A percentile compares a stretch with the other conserved stretches of the same genome.
These are phyloP conservation scores for Equus przewalskii DNA, from an alignment of 2,113 vertebrate genomes.

Conservation along the genomic window DNA sequence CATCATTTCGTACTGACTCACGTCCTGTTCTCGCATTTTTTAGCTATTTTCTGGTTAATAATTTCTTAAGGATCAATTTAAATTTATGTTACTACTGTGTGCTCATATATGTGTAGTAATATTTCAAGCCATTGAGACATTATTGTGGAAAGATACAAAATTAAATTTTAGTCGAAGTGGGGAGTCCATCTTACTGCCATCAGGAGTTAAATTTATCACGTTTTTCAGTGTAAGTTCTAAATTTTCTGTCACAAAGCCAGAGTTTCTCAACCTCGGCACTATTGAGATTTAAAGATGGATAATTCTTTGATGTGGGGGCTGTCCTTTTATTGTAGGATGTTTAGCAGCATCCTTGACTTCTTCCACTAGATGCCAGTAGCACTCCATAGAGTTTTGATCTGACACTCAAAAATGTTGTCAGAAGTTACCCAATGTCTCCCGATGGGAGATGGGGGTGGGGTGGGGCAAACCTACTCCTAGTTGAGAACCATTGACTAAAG, in stretches of 20 bases:
- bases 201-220: neutral
- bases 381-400: too few species aligned
- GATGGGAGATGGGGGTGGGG: neutral
- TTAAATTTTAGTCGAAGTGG: neutral
- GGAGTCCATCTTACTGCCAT: neutral
- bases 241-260: neutral
- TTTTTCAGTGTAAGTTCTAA: neutral
- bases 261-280: neutral
- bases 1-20: neutral
- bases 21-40: too few species aligned
- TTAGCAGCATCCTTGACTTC: neutral
- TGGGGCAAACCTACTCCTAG: fast-evolving
- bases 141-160: too few species aligned
- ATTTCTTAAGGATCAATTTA: neutral
- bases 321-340: too few species aligned
- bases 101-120: neutral
- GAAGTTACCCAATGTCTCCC: neutral
- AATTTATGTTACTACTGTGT: too few species aligned
- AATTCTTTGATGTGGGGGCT: fast-evolving
- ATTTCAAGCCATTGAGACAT: neutral
- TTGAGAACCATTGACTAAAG: neutral
- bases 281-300: fast-evolving
- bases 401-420: neutral
- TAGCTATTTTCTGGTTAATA: neutral
- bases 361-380: neutral